Evolutionary conservation across 2,797 vertebrate species (phyloP), one percentile per base, ranked within the genome.

Genomic region (Manis pentadactyla): DNA sequence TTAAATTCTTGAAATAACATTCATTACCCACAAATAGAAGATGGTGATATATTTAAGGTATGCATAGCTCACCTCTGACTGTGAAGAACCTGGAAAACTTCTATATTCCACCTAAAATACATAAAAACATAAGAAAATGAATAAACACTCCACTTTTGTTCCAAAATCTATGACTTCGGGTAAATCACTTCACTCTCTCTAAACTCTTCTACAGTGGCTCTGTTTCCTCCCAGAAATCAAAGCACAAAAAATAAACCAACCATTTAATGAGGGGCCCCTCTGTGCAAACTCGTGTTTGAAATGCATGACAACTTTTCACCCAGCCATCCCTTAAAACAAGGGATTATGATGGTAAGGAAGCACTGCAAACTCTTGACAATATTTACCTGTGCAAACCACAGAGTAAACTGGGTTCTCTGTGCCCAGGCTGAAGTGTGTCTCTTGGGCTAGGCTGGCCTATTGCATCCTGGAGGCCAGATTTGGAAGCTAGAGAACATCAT

Each of bases 51-150:
- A 53, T 74, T 92, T 90, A 85, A 78, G 37, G 31, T 64, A 96
- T n/a, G 87, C 69, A 42, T 59, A 94, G 95, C 98, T 98, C 93
- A 99, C 98, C 98, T 99, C 98, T 92, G 97, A 97, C 71, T 98
- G 98, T 49, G 98, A 96, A 71, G 98, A 98, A 97, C 94, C 94
- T 90, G 95, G 78, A 73, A 98, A 97, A 97, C 53, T 95, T 96
- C 90, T 94, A 94, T 37, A 96, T 97, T 97, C 98, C 96, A 87
- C 98, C 98, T 99, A 97, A 85, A 98, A 98, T 63, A 98, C 61
- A 97, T 27, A 96, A 98, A 97, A 78, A 92, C 86, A 96, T 7
- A 42, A 96, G 37, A 97, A 79, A 94, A 94, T 95, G 75, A 98
- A 90, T 88, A 85, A 83, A 64, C 29, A 91, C 85, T 86, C 53